Conservation (phyloP, 2,797 vertebrate species). For the Neosalanx taihuensis region DNA sequence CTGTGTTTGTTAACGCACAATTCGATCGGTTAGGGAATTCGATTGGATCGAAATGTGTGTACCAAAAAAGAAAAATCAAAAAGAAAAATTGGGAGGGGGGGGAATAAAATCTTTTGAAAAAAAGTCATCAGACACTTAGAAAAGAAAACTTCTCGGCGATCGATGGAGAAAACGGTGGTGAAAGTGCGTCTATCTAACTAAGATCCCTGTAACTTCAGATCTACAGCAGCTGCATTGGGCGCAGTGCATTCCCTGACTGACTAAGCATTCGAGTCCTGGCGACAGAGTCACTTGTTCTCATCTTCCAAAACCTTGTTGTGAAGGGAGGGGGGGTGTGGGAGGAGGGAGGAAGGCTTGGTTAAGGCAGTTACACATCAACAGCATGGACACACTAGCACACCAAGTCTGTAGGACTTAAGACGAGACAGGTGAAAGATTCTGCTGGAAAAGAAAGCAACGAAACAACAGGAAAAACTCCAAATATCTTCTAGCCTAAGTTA, state of each 20-base stretch:
- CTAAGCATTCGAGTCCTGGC: conserved; percentile 69
- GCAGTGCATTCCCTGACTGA: conserved; percentile 85
- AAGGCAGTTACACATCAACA: conserved; percentile 73
- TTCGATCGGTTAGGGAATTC: conserved; percentile 68
- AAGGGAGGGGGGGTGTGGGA: conserved; percentile 72
- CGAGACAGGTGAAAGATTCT: conserved; percentile 50
- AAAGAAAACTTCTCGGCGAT: conserved; percentile 53
- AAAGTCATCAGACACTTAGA: conserved; percentile 47
- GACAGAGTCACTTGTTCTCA: conserved; percentile 66
- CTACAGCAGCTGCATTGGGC: conserved; percentile 95
- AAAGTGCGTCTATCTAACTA: conserved; percentile 78
- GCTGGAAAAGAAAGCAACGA: background rate
- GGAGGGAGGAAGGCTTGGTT: conserved; percentile 78
- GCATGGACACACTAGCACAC: conserved; percentile 48
- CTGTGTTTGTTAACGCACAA: conserved; percentile 72
- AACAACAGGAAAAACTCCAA: no score
- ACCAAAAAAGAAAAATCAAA: no score
- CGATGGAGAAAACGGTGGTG: conserved; percentile 38
- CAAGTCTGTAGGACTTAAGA: conserved; percentile 58
- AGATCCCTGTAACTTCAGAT: conserved; percentile 81
- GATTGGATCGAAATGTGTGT: conserved; percentile 70
- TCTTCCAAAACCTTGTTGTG: conserved; percentile 73
- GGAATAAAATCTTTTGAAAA: conserved; percentile 46
- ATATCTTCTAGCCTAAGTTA: background rate
- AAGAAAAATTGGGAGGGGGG: conserved; percentile 62